Evolutionary conservation across 2,888 invertebrate species (phyloP), one percentile per base, ranked within the genome.

Genomic region (Kryphioiulus occultus): DNA sequence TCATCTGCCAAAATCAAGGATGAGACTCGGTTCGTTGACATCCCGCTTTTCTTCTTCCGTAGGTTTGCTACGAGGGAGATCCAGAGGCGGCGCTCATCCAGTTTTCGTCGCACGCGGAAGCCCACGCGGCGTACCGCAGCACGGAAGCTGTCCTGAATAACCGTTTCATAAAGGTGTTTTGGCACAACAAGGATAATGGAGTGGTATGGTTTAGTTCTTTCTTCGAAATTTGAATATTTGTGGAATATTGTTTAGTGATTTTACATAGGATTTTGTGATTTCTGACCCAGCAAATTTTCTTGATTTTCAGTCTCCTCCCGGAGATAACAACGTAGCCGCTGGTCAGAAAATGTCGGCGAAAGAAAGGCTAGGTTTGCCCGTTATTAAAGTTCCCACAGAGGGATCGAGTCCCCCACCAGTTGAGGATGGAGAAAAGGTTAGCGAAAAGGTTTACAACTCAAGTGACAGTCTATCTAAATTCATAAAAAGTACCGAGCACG

Each of bases 61-160:
- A 93, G 93, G 92, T 93, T 26, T 91, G 91, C 88, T 93, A 91
- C 90, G 92, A 97, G 89, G 96, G 96, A 0, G 98, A 98, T 91
- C 96, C 96, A 0, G 98, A 98, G 91, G 97, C 96, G 0, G 99
- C 99, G 0, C 94, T 99, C 59, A 95, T 99, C 2, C 97, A 98
- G 0, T 99, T 97, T 93, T 95, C 96, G 12, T 95, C 94, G 87
- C 96, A 97, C 87, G 94, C 95, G 0, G 98, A 99, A 91, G 99
- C 99, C 0, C 96, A 96, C 91, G 95, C 96, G 1, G 99, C 99
- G 0, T 98, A 98, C 93, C 95, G 97, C 90, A 98, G 98, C 91
- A 97, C 98, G 0, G 98, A 98, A 92, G 99, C 99, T 0, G 98
- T 99, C 5, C 94, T 99, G 87, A 99, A 99, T 92, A 99, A 99